phyloP scores from a whole-genome alignment of 2,797 vertebrate species.

The Centroberyx gerrardi region DNA sequence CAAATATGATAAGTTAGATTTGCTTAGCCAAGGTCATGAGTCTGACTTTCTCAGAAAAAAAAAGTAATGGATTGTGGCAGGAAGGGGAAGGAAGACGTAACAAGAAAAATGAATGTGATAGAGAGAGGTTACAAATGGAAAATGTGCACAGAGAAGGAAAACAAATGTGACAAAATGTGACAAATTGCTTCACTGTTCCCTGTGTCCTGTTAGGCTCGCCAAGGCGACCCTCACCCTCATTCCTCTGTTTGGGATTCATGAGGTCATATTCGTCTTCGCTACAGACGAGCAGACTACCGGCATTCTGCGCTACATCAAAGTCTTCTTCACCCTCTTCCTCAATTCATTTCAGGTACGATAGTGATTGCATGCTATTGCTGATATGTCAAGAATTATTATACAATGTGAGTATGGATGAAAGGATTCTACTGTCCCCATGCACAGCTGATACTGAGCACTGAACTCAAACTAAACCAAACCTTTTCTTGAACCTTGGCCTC shows the following conservation, averaged over 20 bases:
- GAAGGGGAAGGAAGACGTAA: background rate
- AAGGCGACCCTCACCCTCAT: conserved; percentile 90
- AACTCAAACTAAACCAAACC: background rate
- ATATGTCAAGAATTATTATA: background rate
- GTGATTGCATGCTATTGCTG: background rate
- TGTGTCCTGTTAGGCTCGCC: conserved; percentile 79
- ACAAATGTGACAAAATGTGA: background rate
- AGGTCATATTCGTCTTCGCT: conserved; percentile 89
- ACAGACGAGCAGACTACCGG: conserved; percentile 89
- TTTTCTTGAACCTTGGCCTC: conserved; percentile 9
- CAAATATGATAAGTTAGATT: background rate
- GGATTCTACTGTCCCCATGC: too few species aligned
- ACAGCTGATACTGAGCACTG: too few species aligned
- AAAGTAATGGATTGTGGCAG: background rate
- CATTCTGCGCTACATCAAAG: conserved; percentile 86
- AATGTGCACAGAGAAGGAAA: background rate
- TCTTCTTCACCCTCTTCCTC: conserved; percentile 89
- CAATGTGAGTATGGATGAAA: too few species aligned
- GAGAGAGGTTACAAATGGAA: background rate
- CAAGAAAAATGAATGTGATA: background rate
- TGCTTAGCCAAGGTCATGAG: background rate
- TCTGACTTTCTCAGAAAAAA: background rate
- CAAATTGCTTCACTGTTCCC: conserved; percentile 14
- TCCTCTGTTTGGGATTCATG: conserved; percentile 89
- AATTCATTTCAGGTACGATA: conserved; percentile 88